Evolutionary conservation across 2,113 vertebrate species (phyloP).

Genomic region (Parus major): DNA sequence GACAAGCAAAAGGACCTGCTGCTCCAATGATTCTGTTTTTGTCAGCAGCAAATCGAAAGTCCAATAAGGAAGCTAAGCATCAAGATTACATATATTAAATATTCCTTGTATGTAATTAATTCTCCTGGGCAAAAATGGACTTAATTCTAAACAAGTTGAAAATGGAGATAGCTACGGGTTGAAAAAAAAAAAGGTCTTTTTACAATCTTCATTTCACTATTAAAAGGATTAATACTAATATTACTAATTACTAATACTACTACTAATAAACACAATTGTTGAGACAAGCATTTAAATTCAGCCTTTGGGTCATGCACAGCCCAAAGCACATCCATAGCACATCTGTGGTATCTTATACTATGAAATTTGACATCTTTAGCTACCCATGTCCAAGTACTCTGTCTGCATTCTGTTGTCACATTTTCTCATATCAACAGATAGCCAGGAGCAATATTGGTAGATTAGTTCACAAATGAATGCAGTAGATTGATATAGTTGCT

Average conservation of each 20-base stretch:
- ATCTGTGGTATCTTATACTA: not conserved
- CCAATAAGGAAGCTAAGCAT: not conserved
- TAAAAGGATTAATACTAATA: not conserved
- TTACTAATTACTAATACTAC: no score
- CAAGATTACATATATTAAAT: not conserved
- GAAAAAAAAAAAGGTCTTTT: not conserved
- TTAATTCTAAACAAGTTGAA: not conserved
- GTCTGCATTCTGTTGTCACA: not conserved
- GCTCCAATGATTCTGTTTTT: not conserved
- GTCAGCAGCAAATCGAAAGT: not conserved
- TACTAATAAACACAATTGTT: not conserved
- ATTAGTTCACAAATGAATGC: conserved; percentile 20
- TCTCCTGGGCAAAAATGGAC: not conserved
- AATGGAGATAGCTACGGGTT: not conserved
- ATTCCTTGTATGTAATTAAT: not conserved
- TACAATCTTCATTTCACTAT: not conserved
- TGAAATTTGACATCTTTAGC: not conserved
- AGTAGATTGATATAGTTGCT: not conserved
- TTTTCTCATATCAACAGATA: not conserved
- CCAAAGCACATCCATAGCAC: not conserved
- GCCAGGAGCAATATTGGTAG: not conserved
- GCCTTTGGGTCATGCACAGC: not conserved
- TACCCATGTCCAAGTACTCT: not conserved
- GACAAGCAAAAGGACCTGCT: not conserved
- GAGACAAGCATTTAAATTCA: not conserved